Conservation (phyloP, 2,888 invertebrate species). For the Linyphia triangularis region DNA sequence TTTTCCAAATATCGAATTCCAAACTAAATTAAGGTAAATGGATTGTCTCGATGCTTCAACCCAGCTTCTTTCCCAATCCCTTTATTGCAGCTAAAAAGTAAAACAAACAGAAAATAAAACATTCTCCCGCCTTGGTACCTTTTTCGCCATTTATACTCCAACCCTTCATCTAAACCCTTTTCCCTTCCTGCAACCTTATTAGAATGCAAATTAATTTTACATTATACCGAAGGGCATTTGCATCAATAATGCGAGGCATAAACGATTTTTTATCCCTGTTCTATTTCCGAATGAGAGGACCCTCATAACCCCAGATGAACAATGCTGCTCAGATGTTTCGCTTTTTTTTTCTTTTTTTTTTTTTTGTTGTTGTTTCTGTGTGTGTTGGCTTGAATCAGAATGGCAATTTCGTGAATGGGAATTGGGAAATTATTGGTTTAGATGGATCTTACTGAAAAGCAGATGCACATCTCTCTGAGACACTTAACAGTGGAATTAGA, state of each 20-base stretch:
- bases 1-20: constrained; percentile 5
- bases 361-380: constrained; percentile 23
- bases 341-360: not conserved
- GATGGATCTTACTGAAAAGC: constrained; percentile 9
- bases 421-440: constrained; percentile 30
- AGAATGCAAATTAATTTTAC: constrained; percentile 71
- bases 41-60: not conserved
- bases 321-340: constrained; percentile 26
- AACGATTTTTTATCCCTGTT: constrained; percentile 61
- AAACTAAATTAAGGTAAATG: constrained; percentile 32
- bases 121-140: not conserved
- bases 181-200: constrained; percentile 48
- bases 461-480: not conserved
- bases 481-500: constrained; percentile 26
- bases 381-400: not conserved
- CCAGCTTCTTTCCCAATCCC: not conserved
- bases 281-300: constrained; percentile 11
- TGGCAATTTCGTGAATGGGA: constrained; percentile 30
- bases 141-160: constrained; percentile 31
- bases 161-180: constrained; percentile 3
- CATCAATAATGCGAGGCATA: constrained; percentile 59
- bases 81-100: not conserved
- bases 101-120: constrained; percentile 17
- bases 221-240: constrained; percentile 52
- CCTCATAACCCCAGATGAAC: constrained; percentile 47